phyloP scores from a whole-genome alignment of 2,797 vertebrate species.

The Cossypha polioptera region DNA sequence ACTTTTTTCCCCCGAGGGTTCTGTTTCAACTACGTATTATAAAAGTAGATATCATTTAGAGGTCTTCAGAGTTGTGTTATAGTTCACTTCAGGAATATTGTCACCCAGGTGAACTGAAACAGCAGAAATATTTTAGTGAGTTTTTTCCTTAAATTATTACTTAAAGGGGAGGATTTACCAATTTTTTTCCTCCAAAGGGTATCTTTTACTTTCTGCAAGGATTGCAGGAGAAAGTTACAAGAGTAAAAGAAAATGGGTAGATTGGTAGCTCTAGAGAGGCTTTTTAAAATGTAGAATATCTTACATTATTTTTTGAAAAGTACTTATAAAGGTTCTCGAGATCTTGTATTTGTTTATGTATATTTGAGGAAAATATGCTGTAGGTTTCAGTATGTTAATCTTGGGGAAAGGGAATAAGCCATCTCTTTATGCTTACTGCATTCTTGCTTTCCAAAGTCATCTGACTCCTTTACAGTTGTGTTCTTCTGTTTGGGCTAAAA shows the following conservation, averaged over 20 bases:
- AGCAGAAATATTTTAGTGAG: not conserved
- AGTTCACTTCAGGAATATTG: not conserved
- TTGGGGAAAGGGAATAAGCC: not conserved
- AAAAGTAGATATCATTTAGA: not conserved
- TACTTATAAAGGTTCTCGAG: fast-evolving
- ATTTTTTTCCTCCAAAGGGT: not conserved
- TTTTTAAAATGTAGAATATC: not conserved
- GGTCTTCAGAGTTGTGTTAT: not conserved
- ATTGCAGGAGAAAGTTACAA: not conserved
- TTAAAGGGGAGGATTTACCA: not conserved
- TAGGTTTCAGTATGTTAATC: not conserved
- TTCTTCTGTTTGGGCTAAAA: not conserved
- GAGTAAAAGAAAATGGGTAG: not conserved
- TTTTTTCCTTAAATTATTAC: not conserved
- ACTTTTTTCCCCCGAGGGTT: not conserved
- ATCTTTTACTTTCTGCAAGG: not conserved
- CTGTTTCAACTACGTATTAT: not conserved
- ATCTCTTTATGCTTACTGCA: not conserved
- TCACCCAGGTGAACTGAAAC: not conserved
- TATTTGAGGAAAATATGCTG: not conserved
- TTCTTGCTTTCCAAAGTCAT: not conserved
- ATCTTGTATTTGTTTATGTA: not conserved
- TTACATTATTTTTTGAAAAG: not conserved
- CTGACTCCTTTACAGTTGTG: not conserved
- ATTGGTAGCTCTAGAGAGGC: not conserved